Percentiles rank a stretch among this genome's conserved stretches.
Conservation (phyloP, 1,140 invertebrate genomes). For the Macrotrachela quadricornifera region DNA sequence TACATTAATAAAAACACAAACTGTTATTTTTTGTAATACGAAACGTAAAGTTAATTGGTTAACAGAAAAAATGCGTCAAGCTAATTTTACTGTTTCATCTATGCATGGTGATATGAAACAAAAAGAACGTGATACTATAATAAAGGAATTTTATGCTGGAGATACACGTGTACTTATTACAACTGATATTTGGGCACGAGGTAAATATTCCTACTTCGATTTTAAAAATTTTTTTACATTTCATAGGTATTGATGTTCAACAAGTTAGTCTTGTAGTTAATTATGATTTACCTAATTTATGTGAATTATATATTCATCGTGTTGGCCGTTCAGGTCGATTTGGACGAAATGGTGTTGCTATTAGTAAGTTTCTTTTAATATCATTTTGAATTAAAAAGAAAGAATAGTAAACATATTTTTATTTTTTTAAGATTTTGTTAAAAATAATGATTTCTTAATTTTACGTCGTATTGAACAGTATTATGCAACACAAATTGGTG, state of each 20-base stretch:
- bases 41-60: constrained; percentile 95
- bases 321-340: constrained; percentile 93
- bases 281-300: constrained; percentile 95
- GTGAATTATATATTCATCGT: constrained; percentile 94
- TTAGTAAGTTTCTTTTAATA: too few species aligned
- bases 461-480: constrained; percentile 98
- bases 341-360: constrained; percentile 94
- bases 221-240: too few species aligned
- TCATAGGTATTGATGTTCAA: constrained; percentile 95
- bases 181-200: constrained; percentile 96
- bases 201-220: too few species aligned
- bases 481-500: constrained; percentile 98
- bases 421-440: too few species aligned
- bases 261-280: constrained; percentile 96
- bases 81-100: constrained; percentile 94
- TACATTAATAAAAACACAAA: constrained; percentile 92
- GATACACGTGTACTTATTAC: constrained; percentile 89
- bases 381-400: too few species aligned
- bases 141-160: constrained; percentile 94
- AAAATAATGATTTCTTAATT: constrained; percentile 95
- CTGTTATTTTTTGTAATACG: constrained; percentile 98
- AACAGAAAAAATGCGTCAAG: constrained; percentile 90
- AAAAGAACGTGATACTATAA: constrained; percentile 92
- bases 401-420: too few species aligned
- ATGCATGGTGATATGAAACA: constrained; percentile 99